Evolutionary conservation across 2,113 vertebrate genomes (phyloP).

Genomic region (Hippocampus abdominalis): DNA sequence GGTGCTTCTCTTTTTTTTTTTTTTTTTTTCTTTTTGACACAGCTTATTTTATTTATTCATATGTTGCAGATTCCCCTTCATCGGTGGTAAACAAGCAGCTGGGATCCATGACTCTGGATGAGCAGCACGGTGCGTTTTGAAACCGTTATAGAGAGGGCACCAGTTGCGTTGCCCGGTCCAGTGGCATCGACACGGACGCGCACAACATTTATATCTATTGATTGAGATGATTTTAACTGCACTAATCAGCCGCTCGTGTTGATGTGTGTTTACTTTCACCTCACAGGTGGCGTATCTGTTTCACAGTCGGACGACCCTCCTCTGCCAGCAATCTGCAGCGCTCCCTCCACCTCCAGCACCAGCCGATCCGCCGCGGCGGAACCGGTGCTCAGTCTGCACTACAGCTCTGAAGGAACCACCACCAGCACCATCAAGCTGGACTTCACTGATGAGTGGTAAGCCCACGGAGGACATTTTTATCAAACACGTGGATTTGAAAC

Average conservation of each 20-base stretch:
- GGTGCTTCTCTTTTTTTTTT: neutral
- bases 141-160: neutral
- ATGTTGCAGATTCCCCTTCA: constrained; percentile 98
- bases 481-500: neutral
- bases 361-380: constrained; percentile 80
- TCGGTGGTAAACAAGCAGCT: constrained; percentile 98
- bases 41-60: constrained; percentile 64
- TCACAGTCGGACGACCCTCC: constrained; percentile 27
- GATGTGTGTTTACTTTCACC: constrained; percentile 4
- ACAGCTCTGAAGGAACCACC: constrained; percentile 97
- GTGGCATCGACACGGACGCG: too few species aligned
- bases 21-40: too few species aligned
- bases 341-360: constrained; percentile 19
- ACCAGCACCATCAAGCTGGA: constrained; percentile 97
- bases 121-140: constrained; percentile 90
- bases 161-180: too few species aligned
- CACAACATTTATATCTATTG: too few species aligned
- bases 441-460: constrained; percentile 98
- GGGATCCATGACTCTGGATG: constrained; percentile 97
- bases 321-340: constrained; percentile 22
- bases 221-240: too few species aligned
- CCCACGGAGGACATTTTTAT: constrained; percentile 17
- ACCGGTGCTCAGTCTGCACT: constrained; percentile 94
- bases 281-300: constrained; percentile 74
- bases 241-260: neutral